Base-by-base conservation (phyloP, 2,797 vertebrate genomes). In the Acrossocheilus wenchowensis region DNA sequence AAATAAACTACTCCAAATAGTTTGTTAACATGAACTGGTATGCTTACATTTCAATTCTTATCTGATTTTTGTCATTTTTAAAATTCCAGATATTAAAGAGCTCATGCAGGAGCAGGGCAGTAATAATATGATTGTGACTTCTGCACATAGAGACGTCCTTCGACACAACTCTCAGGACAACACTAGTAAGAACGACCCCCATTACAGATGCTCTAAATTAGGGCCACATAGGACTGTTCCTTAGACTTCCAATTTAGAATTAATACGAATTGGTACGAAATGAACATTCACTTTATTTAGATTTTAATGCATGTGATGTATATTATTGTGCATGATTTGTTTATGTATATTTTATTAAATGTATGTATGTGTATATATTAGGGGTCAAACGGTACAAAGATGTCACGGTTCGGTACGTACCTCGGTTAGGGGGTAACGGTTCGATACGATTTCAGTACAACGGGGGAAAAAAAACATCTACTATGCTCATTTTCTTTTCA, bases 51-150 rank as follows among this genome's bases (percentile, higher is more conserved):
- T 78, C 5, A 71, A 6, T 21, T 41, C 39, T 19, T 57, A 15
- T 75, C 21, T 34, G 36, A 60, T 41, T 78, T 75, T 52, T 74
- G 3, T 30, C 7, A 26, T 81, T 64, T 75, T 52, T 21, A 2
- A 80, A 4, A 19, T 82, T 82, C 66, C 82, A 97, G 97, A 97
- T 93, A 95, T 98, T 90, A 97, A 94, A 93, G 96, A 96, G 77
- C 91, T 97, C 64, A 94, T 97, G 86, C 93, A 93, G 30, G 96
- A 96, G 74, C 97, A 96, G 83, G 95, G 96, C 88, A 95, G 95
- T 93, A 97, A 96, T 92, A 96, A 97, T 43, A 89, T 97, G 90
- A 97, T 97, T 3, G 93, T 97, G 88, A 96, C 96, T 0, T 96
- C 96, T 2, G 95, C 96, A 6, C 95, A 96, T 34, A 94, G 97